These are phyloP conservation scores for Diplolepis rosae DNA, from an alignment of 2,888 invertebrate genomes.

Conservation along the genomic window DNA sequence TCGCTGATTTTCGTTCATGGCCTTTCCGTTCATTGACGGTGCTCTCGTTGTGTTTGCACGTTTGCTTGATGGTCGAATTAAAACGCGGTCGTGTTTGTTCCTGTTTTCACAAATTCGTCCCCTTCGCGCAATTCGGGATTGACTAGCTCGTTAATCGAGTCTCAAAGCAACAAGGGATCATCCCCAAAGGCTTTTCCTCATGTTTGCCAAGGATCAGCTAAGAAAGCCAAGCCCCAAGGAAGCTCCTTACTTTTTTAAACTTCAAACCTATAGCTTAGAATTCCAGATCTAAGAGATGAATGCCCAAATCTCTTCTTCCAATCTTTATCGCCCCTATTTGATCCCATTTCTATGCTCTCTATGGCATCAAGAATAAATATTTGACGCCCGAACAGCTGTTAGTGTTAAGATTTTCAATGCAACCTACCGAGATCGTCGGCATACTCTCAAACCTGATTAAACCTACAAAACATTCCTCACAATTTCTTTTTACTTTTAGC, in stretches of 20 bases:
- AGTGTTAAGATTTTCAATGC: background rate
- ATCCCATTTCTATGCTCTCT: slow-evolving; percentile 28
- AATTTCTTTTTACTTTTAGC: background rate
- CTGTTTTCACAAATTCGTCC: slow-evolving; percentile 15
- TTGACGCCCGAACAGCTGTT: slow-evolving; percentile 15
- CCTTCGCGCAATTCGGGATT: background rate
- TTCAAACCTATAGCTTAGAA: background rate
- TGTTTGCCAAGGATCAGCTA: slow-evolving; percentile 14
- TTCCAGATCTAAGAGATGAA: background rate
- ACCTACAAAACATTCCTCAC: background rate
- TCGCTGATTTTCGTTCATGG: slow-evolving; percentile 21
- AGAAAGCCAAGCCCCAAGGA: background rate
- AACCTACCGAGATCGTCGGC: background rate
- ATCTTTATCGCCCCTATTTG: slow-evolving; percentile 21
- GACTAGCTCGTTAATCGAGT: slow-evolving; percentile 10
- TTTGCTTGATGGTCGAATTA: slow-evolving; percentile 15
- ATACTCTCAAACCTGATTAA: background rate
- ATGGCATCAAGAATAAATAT: slow-evolving; percentile 10
- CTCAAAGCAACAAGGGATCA: slow-evolving; percentile 22
- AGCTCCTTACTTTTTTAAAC: background rate
- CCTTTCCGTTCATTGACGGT: slow-evolving; percentile 14
- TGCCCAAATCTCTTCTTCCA: slow-evolving; percentile 22
- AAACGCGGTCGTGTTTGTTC: slow-evolving; percentile 27
- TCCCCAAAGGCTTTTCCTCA: slow-evolving; percentile 25
- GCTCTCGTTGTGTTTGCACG: slow-evolving; percentile 8